Conservation (phyloP, 2,888 invertebrate genomes). For the Abrostola triplasia region DNA sequence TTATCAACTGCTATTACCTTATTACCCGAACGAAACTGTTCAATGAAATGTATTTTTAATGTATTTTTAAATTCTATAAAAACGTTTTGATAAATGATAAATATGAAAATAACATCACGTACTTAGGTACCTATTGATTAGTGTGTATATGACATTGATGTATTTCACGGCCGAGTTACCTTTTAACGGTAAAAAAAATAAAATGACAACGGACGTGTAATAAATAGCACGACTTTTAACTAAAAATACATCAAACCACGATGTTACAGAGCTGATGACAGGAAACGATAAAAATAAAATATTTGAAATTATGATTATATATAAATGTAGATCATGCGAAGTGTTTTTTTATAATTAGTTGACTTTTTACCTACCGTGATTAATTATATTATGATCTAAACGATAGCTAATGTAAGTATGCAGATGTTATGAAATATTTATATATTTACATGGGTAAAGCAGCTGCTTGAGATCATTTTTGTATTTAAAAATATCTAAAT, state of each 20-base stretch:
- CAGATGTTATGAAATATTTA: constrained; percentile 36
- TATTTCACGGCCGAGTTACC: constrained; percentile 43
- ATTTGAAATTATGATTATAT: constrained; percentile 58
- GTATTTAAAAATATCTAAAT: constrained; percentile 39
- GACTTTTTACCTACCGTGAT: constrained; percentile 44
- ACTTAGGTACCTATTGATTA: constrained; percentile 28
- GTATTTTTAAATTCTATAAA: constrained; percentile 12
- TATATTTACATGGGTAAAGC: constrained; percentile 9
- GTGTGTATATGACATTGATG: constrained; percentile 42
- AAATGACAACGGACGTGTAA: constrained; percentile 49
- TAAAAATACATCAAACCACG: constrained; percentile 60
- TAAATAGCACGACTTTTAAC: constrained; percentile 55
- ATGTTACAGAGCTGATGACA: constrained; percentile 62
- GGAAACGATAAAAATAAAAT: constrained; percentile 66
- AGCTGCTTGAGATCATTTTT: constrained; percentile 35
- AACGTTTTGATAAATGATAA: constrained; percentile 19
- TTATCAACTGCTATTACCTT: constrained; percentile 32
- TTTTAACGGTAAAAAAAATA: constrained; percentile 51
- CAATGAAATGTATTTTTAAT: constrained; percentile 21
- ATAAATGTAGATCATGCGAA: constrained; percentile 42
- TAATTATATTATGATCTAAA: constrained; percentile 49
- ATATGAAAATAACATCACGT: constrained; percentile 19
- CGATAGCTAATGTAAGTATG: constrained; percentile 33
- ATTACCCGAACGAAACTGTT: constrained; percentile 13
- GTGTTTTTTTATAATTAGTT: constrained; percentile 41